Base-by-base conservation (phyloP, 2,113 vertebrate genomes). In the Nasalis larvatus region DNA sequence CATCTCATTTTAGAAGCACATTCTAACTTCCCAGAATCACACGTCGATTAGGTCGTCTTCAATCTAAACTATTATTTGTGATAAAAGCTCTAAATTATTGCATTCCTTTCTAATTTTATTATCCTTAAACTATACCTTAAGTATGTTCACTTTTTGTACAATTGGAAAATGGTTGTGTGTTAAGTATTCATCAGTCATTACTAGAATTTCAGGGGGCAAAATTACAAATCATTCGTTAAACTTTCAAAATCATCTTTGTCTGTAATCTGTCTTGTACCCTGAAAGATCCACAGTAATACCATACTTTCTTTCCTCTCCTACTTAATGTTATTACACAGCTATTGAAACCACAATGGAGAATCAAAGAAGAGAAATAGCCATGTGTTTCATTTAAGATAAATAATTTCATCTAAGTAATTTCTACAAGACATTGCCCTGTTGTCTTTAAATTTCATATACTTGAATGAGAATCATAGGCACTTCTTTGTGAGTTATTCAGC, bases 401-500 rank as follows among this genome's bases (percentile, higher is more conserved):
- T 20, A 74, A 32, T 14, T 95, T 89, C 63, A 78, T 11, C 42
- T 63, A n/a, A 69, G 32, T 80, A 68, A 91, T 77, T n/a, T 27
- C 37, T 71, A n/a, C 6, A 77, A 78, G 47, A 37, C 4, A 4
- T 49, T 86, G 13, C 1, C 56, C 86, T 9, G 47, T 71, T 86
- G 42, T 66, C 16, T 74, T 42, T 63, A 68, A 1, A 88, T 95
- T 91, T 85, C 63, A 47, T 89, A 73, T 68, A 60, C n/a, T 90
- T 82, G 13, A 86, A 18, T 37, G 20, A 81, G 47, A 93, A 13
- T 47, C 17, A 60, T 87, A 83, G 37, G 96, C 94, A 92, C 69
- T 6, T 10, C 4, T 49, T 89, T 97, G 68, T 94, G 77, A 74
- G 83, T 86, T 85, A 69, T 78, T 91, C 88, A 94, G 25, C 77